Evolutionary conservation across 2,888 invertebrate species (phyloP).

Genomic region (Tinea semifulvella): DNA sequence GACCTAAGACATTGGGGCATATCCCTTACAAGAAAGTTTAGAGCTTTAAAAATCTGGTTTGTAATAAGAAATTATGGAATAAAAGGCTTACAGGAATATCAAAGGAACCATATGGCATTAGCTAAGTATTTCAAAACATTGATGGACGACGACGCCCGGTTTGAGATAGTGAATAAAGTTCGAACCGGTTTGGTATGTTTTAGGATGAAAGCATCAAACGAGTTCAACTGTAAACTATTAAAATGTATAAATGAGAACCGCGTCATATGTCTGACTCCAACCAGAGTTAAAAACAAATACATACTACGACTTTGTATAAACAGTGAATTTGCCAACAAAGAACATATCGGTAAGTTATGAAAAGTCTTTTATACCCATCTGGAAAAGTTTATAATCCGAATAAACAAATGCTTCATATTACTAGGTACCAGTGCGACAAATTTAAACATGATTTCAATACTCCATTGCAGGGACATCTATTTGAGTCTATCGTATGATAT

Average conservation of each 20-base stretch:
- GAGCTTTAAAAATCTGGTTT: slow-evolving; percentile 90
- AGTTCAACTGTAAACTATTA: slow-evolving; percentile 77
- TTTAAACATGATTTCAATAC: too few species aligned
- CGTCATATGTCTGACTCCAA: slow-evolving; percentile 87
- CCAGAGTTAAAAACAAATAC: slow-evolving; percentile 78
- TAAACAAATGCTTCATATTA: too few species aligned
- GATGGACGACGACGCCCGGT: slow-evolving; percentile 74
- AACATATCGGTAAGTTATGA: slow-evolving; percentile 67
- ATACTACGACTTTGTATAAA: slow-evolving; percentile 84
- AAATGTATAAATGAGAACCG: slow-evolving; percentile 85
- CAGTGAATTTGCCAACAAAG: slow-evolving; percentile 77
- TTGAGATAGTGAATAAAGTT: slow-evolving; percentile 82
- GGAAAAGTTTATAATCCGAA: too few species aligned
- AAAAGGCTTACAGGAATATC: slow-evolving; percentile 81
- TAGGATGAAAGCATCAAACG: slow-evolving; percentile 74
- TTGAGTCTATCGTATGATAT: too few species aligned
- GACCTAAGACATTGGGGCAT: slow-evolving; percentile 88
- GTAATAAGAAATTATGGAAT: slow-evolving; percentile 84
- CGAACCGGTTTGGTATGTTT: slow-evolving; percentile 82
- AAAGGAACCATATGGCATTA: slow-evolving; percentile 81
- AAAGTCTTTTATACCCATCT: too few species aligned
- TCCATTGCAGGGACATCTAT: too few species aligned
- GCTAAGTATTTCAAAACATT: slow-evolving; percentile 78
- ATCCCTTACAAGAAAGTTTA: slow-evolving; percentile 83
- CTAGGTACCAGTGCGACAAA: too few species aligned